Percentiles rank a stretch among this genome's conserved stretches.
Conservation (phyloP, 2,113 vertebrate genomes). For the cat (Felis catus) region F.catus_Fca126_mat1.0 CM031428.1:5499501-5500000, state of each 20-base stretch:
- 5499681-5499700: background rate
- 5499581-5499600: background rate
- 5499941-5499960: background rate
- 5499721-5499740: background rate
- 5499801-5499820: no score
- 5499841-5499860: no score
- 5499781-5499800: background rate
- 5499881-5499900: background rate
- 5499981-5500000: background rate
- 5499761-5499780: no score
- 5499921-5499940: background rate
- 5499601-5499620: background rate
- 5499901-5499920: background rate
- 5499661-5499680: background rate
- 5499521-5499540: no score
- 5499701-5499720: background rate
- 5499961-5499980: background rate
- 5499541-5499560: no score
- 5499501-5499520: no score
- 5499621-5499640: background rate
- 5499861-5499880: background rate
- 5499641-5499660: background rate
- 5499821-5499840: no score
- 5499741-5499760: background rate
- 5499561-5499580: no score